Evolutionary conservation across 2,113 vertebrate species (phyloP), one percentile per base, ranked within the genome.

Genomic region (Oncorhynchus nerka): DNA sequence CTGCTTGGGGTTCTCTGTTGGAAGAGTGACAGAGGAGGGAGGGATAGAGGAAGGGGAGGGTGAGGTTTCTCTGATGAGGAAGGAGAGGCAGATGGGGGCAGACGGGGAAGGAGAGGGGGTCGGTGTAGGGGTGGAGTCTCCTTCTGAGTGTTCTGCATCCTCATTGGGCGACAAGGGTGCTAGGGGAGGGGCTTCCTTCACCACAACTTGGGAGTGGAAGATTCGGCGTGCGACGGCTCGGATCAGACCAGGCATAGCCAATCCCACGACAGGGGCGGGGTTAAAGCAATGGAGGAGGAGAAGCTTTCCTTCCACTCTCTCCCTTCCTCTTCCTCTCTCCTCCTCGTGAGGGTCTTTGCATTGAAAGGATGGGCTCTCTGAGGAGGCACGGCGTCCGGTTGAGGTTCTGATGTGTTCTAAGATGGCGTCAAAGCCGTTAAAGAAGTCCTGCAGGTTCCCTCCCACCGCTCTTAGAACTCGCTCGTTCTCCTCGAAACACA

Each of bases 401-500:
- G 98, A 98, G 89, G 97, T 97, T 89, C 97, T 95, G 89, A 97
- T 97, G 85, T 98, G 97, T 88, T 99, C 97, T 90, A 99, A 92
- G 85, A 99, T 93, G 84, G 98, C 97, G 65, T 99, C 97, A 48
- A 99, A 99, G 85, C 97, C 97, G 75, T 99, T 99, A 88, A 99
- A 99, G 89, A 99, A 99, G 90, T 99, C 98, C 91, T 97, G 97
- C 87, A 99, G 92, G 13, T 95, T 99, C 57, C 96, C 94, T 6
- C 97, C 97, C 2, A 99, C 95, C 26, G 98, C 97, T 68, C 97
- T 94, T 71, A 99, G 96, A 68, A 99, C 97, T 78, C 97, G 91
- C 74, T 99, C 98, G 1, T 99, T 99, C 89, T 99, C 98, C 70
- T 98, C 96, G 82, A 99, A 97, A 90, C 97, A 99, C 81, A 96